Percentiles rank a stretch among this genome's conserved stretches.
Evolutionary conservation across 1,140 invertebrate genomes (phyloP).

Genomic region (Drosophila hydei): DNA sequence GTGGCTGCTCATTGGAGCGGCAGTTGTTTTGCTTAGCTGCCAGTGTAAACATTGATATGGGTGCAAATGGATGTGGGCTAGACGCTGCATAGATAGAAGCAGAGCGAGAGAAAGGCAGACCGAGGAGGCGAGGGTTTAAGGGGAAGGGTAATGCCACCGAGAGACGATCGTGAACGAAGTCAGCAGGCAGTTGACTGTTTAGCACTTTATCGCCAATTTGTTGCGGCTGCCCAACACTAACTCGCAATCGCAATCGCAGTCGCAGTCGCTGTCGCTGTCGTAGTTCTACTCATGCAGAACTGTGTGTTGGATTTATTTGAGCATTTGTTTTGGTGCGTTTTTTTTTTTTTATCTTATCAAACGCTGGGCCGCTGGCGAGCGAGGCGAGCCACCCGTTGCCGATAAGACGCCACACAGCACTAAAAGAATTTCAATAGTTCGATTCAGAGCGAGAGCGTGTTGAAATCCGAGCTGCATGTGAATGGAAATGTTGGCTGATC

Average conservation of each 20-base stretch:
- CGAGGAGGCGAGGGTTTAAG: neutral
- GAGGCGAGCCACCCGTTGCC: constrained; percentile 12
- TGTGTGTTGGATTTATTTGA: neutral
- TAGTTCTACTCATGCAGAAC: neutral
- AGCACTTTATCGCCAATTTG: constrained; percentile 13
- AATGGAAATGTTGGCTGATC: constrained; percentile 35
- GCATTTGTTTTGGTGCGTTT: constrained; percentile 16
- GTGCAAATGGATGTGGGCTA: neutral
- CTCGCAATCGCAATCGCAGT: neutral
- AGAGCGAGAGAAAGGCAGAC: too few species aligned
- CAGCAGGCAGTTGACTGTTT: neutral
- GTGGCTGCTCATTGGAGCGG: neutral
- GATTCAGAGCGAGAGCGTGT: constrained; percentile 25
- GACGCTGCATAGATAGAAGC: neutral
- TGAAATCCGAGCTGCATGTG: constrained; percentile 68
- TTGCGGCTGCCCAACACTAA: neutral
- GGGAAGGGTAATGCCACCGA: neutral
- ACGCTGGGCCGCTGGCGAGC: neutral
- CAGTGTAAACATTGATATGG: constrained; percentile 7
- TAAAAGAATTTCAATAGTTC: constrained; percentile 35
- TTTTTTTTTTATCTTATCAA: constrained; percentile 54
- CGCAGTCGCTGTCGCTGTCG: neutral
- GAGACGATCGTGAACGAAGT: neutral
- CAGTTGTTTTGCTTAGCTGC: constrained; percentile 5
- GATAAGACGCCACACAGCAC: constrained; percentile 38